A percentile compares a stretch with the other conserved stretches of the same genome.
Evolutionary conservation across 2,888 invertebrate genomes (phyloP).

Genomic region (Danaus chrysippus): DNA sequence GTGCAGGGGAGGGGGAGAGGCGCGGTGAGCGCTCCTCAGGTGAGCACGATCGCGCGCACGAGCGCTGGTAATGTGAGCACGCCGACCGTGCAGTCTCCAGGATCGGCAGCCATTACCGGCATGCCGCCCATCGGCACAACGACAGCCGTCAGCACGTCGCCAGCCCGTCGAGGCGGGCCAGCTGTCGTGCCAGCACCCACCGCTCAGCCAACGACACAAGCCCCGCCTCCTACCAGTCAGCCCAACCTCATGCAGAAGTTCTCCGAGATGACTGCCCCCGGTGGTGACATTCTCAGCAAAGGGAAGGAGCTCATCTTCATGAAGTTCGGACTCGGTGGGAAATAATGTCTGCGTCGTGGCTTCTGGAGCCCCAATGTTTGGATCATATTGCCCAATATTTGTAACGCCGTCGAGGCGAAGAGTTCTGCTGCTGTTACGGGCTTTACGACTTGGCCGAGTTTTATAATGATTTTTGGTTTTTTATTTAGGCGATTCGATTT

Average conservation of each 20-base stretch:
- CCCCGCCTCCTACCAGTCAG: constrained; percentile 66
- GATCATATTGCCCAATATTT: constrained; percentile 30
- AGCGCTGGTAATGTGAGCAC: constrained; percentile 79
- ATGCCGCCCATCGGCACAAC: constrained; percentile 41
- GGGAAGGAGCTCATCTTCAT: constrained; percentile 96
- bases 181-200: constrained; percentile 72
- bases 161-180: constrained; percentile 69
- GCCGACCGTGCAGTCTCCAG: constrained; percentile 59
- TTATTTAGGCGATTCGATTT: constrained; percentile 51
- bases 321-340: constrained; percentile 93
- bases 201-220: constrained; percentile 49
- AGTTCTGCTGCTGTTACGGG: constrained; percentile 38
- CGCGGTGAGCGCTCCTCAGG: constrained; percentile 65
- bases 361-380: constrained; percentile 42
- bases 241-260: constrained; percentile 94
- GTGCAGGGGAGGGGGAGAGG: constrained; percentile 76
- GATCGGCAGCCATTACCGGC: constrained; percentile 35
- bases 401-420: constrained; percentile 28
- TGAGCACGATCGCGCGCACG: constrained; percentile 80
- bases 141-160: constrained; percentile 49
- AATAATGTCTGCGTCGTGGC: constrained; percentile 76
- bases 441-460: constrained; percentile 41
- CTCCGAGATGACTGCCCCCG: constrained; percentile 92
- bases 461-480: constrained; percentile 48
- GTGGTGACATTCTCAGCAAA: constrained; percentile 93